phyloP scores from a whole-genome alignment of 2,888 invertebrate species.

The Liodrosophila aerea region DNA sequence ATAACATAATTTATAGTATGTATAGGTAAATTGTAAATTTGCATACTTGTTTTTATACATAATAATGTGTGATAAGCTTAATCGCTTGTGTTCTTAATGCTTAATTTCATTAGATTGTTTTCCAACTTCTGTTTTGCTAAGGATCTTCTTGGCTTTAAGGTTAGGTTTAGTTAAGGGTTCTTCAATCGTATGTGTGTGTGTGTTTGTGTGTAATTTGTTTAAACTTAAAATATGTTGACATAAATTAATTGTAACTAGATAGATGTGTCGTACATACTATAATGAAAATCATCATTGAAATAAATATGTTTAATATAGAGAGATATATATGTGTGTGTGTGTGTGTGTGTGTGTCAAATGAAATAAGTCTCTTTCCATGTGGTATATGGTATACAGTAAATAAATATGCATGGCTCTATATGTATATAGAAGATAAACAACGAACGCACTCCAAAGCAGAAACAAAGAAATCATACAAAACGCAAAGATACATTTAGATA shows the following conservation, averaged over 20 bases:
- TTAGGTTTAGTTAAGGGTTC: constrained; percentile 30
- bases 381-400: constrained; percentile 45
- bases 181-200: constrained; percentile 3
- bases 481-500: constrained; percentile 8
- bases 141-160: constrained; percentile 31
- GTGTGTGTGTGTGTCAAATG: neutral
- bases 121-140: constrained; percentile 34
- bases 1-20: constrained; percentile 24
- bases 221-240: constrained; percentile 30
- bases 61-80: neutral
- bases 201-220: constrained; percentile 5
- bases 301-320: constrained; percentile 35
- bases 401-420: constrained; percentile 62
- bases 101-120: constrained; percentile 4
- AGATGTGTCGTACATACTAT: constrained; percentile 37
- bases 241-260: constrained; percentile 39
- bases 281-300: constrained; percentile 47
- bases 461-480: constrained; percentile 57
- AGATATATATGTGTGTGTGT: constrained; percentile 10
- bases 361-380: constrained; percentile 22
- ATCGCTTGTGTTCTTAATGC: neutral
- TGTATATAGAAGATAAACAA: constrained; percentile 34
- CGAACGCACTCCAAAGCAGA: constrained; percentile 44
- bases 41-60: constrained; percentile 14
- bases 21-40: constrained; percentile 38